Base-by-base conservation (phyloP, 53 echinoderm and acorn worm species). In the Echinarachnius parma region DNA sequence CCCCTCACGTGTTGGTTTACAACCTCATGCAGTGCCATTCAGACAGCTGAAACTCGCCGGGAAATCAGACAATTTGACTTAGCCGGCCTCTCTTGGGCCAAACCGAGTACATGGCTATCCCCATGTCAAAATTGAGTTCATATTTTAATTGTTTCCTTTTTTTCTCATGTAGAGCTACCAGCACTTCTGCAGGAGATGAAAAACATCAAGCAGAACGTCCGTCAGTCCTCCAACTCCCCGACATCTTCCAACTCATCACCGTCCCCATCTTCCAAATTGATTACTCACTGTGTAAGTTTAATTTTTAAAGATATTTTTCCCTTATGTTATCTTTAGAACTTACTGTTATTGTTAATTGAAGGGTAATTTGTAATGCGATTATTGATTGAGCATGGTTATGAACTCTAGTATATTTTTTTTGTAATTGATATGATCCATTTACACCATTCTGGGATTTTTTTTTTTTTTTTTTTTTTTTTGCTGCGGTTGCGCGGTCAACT, bases 1-100 rank as follows among this genome's bases (percentile, higher is more conserved):
- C 45, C 45, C 45, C 45, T 44, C 45, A 44, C 45, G 45, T 44
- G 45, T 44, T 44, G 45, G 45, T 44, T 44, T 44, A 44, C 45
- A 44, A 44, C 45, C 45, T 44, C 45, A 44, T 44, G 45, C 45
- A 44, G 45, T 44, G 45, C 45, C 45, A 44, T 44, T 52, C 52
- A 52, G 16, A 52, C 52, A 52, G 21, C 52, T 52, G 52, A 20
- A 52, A 52, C 52, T 52, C 52, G 52, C 52, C 52, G 21, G 52
- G 52, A 52, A 52, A 52, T 52, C 52, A 44, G 45, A 44, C 45
- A 44, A 44, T 44, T 44, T 44, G 45, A 44, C 45, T 44, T 44
- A 44, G 45, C 16, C 45, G 45, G 45, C 45, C 45, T 44, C 45
- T 44, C 45, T 44, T 44, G 45, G 45, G 45, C 45, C 45, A 44